Percentiles rank a stretch among this genome's conserved stretches.
phyloP scores from a whole-genome alignment of 2,113 vertebrate species.

The Budorcas taxicolor region DNA sequence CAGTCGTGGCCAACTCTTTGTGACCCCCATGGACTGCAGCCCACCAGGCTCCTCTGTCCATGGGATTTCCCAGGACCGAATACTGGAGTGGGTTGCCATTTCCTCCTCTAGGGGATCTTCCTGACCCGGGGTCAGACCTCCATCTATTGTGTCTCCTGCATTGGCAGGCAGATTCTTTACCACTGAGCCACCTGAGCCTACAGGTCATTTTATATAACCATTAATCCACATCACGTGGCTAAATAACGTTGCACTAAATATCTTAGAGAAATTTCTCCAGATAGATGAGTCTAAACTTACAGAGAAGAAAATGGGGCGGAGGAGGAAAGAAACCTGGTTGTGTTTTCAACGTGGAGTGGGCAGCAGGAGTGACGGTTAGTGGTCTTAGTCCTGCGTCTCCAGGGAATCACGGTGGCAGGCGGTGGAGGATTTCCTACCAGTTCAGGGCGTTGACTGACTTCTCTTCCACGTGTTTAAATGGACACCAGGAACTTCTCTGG shows the following conservation, averaged over 20 bases:
- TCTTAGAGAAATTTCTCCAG: not conserved
- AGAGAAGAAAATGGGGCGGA: not conserved
- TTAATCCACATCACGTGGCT: not conserved
- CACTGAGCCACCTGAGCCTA: not conserved
- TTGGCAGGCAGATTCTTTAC: not conserved
- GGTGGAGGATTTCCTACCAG: not conserved
- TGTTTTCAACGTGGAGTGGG: not conserved
- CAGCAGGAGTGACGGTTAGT: not conserved
- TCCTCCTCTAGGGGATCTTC: not conserved
- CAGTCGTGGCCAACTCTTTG: not conserved
- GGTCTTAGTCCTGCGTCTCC: not conserved
- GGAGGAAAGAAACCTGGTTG: not conserved
- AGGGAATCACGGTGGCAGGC: not conserved
- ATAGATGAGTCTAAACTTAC: not conserved
- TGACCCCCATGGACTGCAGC: not conserved
- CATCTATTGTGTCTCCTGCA: not conserved
- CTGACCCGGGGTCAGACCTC: not conserved
- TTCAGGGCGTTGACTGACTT: not conserved
- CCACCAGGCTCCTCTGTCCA: not conserved
- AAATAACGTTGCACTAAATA: not conserved
- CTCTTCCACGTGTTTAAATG: not conserved
- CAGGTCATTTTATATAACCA: not conserved
- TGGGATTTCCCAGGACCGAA: not conserved
- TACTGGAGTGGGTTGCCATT: not conserved
- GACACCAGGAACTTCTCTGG: not conserved